These are phyloP conservation scores for Hippocampus comes DNA, from an alignment of 2,113 vertebrate genomes.

Conservation along the genomic window DNA sequence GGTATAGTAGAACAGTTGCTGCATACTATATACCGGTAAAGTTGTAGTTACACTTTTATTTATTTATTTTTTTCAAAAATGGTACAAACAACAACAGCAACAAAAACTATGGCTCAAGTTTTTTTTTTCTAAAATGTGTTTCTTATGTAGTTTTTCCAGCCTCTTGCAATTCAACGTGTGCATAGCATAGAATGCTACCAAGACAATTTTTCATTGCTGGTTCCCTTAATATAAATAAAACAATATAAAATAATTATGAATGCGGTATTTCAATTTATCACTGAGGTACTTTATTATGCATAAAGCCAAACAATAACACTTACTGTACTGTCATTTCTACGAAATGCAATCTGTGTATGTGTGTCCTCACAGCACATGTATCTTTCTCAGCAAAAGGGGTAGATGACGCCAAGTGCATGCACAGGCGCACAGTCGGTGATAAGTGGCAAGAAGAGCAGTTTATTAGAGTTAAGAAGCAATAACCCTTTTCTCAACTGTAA, in stretches of 20 bases:
- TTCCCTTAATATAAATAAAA: not conserved
- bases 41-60: too few relatives aligned
- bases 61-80: too few relatives aligned
- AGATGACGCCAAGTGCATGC: not conserved
- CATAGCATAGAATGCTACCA: not conserved
- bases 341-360: slow-evolving; percentile 15
- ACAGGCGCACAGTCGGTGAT: not conserved
- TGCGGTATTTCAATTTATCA: slow-evolving; percentile 6
- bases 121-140: not conserved
- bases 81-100: too few relatives aligned
- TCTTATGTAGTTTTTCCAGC: not conserved
- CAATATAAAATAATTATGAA: not conserved
- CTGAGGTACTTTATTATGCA: slow-evolving; percentile 31
- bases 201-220: not conserved
- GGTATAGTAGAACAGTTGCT: not conserved
- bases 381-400: slow-evolving; percentile 20
- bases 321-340: slow-evolving; percentile 26
- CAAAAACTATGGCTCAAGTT: not conserved
- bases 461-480: slow-evolving; percentile 10
- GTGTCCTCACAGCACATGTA: slow-evolving; percentile 27
- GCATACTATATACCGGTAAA: not conserved
- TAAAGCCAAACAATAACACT: slow-evolving; percentile 27
- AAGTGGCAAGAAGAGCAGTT: slow-evolving; percentile 1
- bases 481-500: slow-evolving; percentile 1
- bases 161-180: not conserved